These are phyloP conservation scores for Nyctalus aviator DNA, from an alignment of 2,797 vertebrate species.

Conservation along the genomic window DNA sequence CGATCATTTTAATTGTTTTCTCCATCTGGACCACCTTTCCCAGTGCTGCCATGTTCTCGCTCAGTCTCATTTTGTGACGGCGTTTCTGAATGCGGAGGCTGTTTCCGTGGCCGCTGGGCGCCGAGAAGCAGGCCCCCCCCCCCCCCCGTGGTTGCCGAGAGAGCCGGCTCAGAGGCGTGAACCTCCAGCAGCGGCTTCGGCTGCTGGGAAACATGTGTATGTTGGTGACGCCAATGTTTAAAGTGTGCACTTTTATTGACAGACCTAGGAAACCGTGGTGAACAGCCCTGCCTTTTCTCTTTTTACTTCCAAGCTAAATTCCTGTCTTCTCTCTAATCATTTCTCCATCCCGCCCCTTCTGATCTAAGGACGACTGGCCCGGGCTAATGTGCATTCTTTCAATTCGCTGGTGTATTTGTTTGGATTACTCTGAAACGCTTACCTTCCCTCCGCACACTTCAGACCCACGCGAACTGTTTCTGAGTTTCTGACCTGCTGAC, in stretches of 20 bases:
- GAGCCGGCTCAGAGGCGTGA: background rate
- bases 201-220: background rate
- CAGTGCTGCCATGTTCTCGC: background rate
- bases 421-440: background rate
- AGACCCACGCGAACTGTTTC: background rate
- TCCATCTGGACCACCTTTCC: background rate
- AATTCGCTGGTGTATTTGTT: background rate
- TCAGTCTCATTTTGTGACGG: background rate
- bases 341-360: background rate
- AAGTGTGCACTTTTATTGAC: background rate
- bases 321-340: background rate
- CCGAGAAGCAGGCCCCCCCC: background rate
- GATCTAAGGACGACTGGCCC: background rate
- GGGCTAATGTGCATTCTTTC: conserved; percentile 4
- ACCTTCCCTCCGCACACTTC: background rate
- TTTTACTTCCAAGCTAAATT: background rate
- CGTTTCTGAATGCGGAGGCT: background rate
- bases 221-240: background rate
- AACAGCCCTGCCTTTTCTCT: background rate
- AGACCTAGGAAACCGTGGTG: background rate
- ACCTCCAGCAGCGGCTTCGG: background rate
- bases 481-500: background rate
- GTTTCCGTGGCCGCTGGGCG: background rate
- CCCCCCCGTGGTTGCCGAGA: background rate
- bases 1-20: background rate